A percentile compares a stretch with the other conserved stretches of the same genome.
Conservation (phyloP, 2,797 vertebrate species). For the Sciurus carolinensis region DNA sequence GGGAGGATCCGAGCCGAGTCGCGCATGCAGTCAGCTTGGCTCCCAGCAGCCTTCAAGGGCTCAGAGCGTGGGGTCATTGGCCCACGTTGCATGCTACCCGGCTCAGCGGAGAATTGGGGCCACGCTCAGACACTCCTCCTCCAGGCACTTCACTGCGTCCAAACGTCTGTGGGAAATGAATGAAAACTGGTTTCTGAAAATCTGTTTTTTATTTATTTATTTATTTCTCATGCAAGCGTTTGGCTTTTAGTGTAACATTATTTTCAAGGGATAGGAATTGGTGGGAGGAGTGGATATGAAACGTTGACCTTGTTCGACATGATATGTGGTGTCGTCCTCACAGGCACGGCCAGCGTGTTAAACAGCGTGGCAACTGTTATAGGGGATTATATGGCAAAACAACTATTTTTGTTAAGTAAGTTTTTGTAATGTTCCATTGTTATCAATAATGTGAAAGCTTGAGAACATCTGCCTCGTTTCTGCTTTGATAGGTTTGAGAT, state of each 20-base stretch:
- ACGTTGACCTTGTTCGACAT: slow-evolving; percentile 50
- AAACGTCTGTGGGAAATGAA: slow-evolving; percentile 69
- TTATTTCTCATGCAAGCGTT: slow-evolving; percentile 1
- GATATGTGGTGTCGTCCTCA: slow-evolving; percentile 20
- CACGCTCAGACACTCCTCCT: neutral
- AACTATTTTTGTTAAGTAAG: neutral
- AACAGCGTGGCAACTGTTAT: neutral
- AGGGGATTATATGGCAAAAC: neutral
- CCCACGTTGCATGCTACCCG: neutral
- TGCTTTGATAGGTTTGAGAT: slow-evolving; percentile 64
- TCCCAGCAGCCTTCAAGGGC: neutral
- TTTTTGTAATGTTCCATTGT: slow-evolving; percentile 29
- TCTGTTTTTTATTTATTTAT: neutral
- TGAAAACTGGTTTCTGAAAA: slow-evolving; percentile 67
- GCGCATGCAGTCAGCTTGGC: neutral
- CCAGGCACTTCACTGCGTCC: neutral
- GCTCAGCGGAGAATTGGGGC: neutral
- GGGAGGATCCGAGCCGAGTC: neutral
- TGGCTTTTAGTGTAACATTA: neutral
- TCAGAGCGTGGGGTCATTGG: neutral
- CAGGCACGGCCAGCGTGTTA: neutral
- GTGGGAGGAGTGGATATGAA: slow-evolving; percentile 67
- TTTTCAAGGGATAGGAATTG: slow-evolving; percentile 59
- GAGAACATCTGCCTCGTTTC: slow-evolving; percentile 68
- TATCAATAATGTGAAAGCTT: neutral